phyloP scores from a whole-genome alignment of 2,797 vertebrate species.

The Syndactyla subalaris region DNA sequence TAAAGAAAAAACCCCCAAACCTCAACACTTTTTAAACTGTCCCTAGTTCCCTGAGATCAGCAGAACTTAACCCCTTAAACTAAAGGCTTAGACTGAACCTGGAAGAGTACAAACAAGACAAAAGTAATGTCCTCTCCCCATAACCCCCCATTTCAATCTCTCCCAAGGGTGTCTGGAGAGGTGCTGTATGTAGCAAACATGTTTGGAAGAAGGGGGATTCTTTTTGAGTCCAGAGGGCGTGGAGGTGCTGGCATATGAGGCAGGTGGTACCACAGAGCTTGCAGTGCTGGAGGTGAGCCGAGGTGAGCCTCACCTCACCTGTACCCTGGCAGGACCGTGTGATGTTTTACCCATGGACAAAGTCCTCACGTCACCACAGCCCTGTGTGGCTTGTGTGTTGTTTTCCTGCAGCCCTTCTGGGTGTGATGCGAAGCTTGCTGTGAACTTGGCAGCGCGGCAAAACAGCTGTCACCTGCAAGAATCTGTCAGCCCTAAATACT shows the following conservation, averaged over 20 bases:
- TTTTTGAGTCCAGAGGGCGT: background rate
- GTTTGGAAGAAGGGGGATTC: background rate
- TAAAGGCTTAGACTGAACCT: background rate
- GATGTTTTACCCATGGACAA: background rate
- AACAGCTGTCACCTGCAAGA: slow-evolving; percentile 60
- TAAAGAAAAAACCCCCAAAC: background rate
- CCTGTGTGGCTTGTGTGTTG: background rate
- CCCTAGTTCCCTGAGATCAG: background rate
- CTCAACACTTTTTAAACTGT: background rate
- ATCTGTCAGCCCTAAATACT: background rate
- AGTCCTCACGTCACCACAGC: background rate
- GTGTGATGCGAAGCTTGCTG: background rate
- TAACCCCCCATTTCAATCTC: background rate
- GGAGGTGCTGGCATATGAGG: background rate
- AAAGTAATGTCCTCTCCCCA: background rate
- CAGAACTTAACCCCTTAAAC: background rate
- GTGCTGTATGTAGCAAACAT: rapidly evolving
- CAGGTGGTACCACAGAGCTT: rapidly evolving
- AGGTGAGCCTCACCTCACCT: background rate
- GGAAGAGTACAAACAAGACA: background rate
- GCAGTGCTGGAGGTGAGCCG: background rate
- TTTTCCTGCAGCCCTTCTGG: slow-evolving; percentile 10
- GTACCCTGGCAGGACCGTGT: background rate
- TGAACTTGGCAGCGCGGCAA: background rate
- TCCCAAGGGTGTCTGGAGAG: background rate